phyloP scores from a whole-genome alignment of 2,113 vertebrate genomes.

The Panthera leo region DNA sequence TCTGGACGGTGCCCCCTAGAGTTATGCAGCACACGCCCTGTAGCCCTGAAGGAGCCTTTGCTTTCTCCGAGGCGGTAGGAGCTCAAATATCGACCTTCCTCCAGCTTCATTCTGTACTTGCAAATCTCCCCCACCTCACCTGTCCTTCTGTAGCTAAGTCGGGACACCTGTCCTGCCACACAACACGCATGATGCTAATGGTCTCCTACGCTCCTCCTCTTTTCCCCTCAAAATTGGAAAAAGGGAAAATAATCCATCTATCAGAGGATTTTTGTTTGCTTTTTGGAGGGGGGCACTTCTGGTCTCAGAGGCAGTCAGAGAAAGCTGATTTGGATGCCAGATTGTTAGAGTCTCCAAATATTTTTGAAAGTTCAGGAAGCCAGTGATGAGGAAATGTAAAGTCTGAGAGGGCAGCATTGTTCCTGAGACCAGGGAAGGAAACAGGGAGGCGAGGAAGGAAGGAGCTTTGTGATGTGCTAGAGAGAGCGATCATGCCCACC shows the following conservation, averaged over 20 bases:
- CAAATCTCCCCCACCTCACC: background rate
- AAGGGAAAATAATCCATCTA: background rate
- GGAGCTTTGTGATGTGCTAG: too few species aligned
- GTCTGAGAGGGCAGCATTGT: background rate
- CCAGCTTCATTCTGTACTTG: background rate
- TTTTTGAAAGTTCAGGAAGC: background rate
- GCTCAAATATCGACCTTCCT: background rate
- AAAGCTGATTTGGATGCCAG: background rate
- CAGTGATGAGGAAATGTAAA: background rate
- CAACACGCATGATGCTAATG: background rate
- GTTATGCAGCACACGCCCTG: background rate
- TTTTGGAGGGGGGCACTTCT: background rate
- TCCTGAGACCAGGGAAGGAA: background rate
- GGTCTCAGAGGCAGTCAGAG: background rate
- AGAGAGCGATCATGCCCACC: background rate
- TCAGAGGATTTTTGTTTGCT: background rate
- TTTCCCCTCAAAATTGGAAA: too few species aligned
- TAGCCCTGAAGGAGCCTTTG: background rate
- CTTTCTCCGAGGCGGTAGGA: background rate
- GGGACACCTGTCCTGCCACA: background rate
- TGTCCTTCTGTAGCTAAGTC: background rate
- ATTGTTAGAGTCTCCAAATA: constrained; percentile 59
- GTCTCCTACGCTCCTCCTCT: background rate
- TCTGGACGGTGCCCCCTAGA: rapidly evolving
- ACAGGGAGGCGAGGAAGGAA: background rate